These are phyloP conservation scores for Enteromius unitaeniatus DNA, from an alignment of 2,797 vertebrate species.

Conservation along the genomic window DNA sequence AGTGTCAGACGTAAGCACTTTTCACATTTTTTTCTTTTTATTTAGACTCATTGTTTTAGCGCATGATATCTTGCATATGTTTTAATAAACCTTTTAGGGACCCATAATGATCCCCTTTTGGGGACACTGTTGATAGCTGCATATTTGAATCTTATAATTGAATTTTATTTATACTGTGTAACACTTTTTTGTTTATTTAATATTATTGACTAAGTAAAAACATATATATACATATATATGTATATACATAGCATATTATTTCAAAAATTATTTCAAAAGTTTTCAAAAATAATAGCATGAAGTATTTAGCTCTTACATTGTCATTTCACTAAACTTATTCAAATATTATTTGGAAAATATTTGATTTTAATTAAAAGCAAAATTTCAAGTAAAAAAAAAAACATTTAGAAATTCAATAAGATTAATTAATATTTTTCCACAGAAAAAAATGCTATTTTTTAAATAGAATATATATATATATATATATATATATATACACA, in stretches of 20 bases:
- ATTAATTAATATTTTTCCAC: neutral
- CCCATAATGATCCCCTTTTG: neutral
- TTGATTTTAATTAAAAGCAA: neutral
- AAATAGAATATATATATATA: neutral
- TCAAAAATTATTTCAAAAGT: too few species aligned
- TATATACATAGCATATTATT: too few species aligned
- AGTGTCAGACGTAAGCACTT: neutral
- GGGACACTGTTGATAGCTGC: neutral
- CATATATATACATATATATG: too few species aligned
- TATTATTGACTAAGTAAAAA: neutral
- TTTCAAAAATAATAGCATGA: neutral
- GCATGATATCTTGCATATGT: neutral
- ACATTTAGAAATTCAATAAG: neutral
- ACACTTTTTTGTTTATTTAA: neutral
- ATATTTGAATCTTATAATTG: neutral
- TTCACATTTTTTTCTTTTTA: neutral
- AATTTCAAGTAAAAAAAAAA: neutral
- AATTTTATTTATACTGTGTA: too few species aligned
- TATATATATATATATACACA: too few species aligned
- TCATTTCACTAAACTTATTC: neutral
- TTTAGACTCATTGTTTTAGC: neutral
- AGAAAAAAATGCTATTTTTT: neutral
- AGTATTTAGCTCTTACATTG: neutral
- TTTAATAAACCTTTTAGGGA: neutral
- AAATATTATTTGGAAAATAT: neutral